Evolutionary conservation across 1,140 invertebrate species (phyloP), one percentile per base, ranked within the genome.

Genomic region (Brachionus rubens): DNA sequence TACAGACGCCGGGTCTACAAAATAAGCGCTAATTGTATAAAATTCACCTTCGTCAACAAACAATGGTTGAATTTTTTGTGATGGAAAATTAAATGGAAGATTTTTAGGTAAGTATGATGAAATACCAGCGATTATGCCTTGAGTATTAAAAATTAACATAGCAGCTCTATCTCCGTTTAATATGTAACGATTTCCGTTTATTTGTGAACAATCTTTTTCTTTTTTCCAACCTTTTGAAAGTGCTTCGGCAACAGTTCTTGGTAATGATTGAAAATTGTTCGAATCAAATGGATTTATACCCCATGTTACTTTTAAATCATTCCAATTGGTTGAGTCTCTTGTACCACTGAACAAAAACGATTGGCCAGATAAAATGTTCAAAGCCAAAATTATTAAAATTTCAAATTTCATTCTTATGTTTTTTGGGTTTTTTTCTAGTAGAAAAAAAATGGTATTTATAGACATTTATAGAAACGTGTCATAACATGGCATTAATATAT

Each of bases 41-140:
- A 46, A 24, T 21, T 77, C 65, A 21, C 43, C 50, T 41, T 77
- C 77, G 40, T 77, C 77, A 28, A 33, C 16, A n/a, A 56, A 77
- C 26, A 62, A 52, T 30, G 33, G 26, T 47, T 41, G 43, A 16
- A 76, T 43, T 40, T 77, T 76, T n/a, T n/a, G 2, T 10, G 75
- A 72, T 30, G 68, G 68, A 72, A 30, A 72, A 28, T 72, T 72
- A 14, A 36, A 72, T 72, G 75, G 75, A 21, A 76, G 28, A 2
- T 41, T 28, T 36, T 76, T 59, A 12, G 62, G 54, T 3, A 65
- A n/a, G 30, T 16, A 19, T 6, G 36, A 19, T 10, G 75, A 21
- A 30, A 68, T 82, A 14, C 83, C 82, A 46, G 82, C 82, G 43
- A 84, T 82, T 77, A 81, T 80, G 9, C 82, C 83, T 52, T 82